phyloP scores from a whole-genome alignment of 2,888 invertebrate species.

The Apotomis turbidana region DNA sequence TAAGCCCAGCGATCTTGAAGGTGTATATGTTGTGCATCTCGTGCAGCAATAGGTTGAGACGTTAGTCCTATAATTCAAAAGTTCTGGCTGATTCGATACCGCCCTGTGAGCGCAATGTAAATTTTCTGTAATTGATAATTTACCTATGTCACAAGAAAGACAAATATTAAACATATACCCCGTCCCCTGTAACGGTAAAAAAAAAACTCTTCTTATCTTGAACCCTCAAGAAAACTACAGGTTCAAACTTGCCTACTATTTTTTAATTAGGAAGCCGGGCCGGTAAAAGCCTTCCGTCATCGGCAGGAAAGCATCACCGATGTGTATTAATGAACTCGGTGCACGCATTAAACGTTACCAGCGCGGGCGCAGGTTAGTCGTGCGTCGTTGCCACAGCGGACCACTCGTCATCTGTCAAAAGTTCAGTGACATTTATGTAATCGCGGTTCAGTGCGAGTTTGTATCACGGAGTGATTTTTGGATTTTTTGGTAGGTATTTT shows the following conservation, averaged over 20 bases:
- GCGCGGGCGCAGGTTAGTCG: conserved; percentile 59
- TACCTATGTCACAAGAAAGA: too few relatives aligned
- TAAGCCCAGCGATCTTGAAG: too few relatives aligned
- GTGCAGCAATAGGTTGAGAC: too few relatives aligned
- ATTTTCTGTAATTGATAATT: too few relatives aligned
- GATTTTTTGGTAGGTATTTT: conserved; percentile 30
- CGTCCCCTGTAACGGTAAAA: neutral
- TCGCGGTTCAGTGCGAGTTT: conserved; percentile 16
- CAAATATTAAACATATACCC: too few relatives aligned
- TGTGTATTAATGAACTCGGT: conserved; percentile 76
- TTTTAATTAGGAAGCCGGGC: conserved; percentile 81
- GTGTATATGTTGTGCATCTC: too few relatives aligned
- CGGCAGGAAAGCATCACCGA: conserved; percentile 78
- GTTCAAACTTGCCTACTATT: conserved; percentile 51
- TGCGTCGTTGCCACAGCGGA: conserved; percentile 52
- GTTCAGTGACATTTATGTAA: conserved; percentile 60
- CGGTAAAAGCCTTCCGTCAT: conserved; percentile 80
- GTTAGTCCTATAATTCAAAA: too few relatives aligned
- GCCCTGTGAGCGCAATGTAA: too few relatives aligned
- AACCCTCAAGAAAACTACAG: conserved; percentile 4
- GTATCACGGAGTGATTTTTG: conserved; percentile 10
- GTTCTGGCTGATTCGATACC: too few relatives aligned
- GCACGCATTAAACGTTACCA: conserved; percentile 63
- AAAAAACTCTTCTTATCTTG: neutral
- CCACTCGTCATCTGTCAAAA: conserved; percentile 61